Conservation (phyloP, 2,888 invertebrate species). For the Eurytoma adleriae region DNA sequence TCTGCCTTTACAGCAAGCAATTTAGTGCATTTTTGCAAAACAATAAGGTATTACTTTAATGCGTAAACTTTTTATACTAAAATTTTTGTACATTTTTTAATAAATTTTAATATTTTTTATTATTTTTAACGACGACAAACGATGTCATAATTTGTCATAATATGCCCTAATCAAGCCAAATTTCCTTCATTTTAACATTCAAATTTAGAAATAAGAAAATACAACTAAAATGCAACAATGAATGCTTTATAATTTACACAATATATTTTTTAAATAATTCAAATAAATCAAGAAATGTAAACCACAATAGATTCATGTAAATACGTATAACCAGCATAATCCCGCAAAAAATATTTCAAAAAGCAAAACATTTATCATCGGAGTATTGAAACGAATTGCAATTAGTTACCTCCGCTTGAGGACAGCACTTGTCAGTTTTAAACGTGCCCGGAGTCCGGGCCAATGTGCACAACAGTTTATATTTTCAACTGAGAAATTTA, state of each 20-base stretch:
- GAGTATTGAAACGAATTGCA: constrained; percentile 6
- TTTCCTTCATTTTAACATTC: no score
- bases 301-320: no score
- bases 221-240: no score
- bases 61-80: constrained; percentile 16
- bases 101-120: constrained; percentile 29
- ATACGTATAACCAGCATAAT: no score
- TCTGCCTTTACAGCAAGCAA: background rate
- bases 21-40: background rate
- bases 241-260: no score
- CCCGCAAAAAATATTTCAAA: background rate
- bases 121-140: no score
- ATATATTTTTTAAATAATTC: no score
- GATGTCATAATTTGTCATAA: no score
- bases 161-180: no score
- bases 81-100: constrained; percentile 33
- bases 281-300: no score
- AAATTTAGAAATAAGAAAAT: no score
- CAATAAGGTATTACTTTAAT: constrained; percentile 21
- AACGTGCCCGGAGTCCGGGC: background rate
- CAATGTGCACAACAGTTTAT: background rate
- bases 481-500: background rate
- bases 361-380: constrained; percentile 11
- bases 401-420: constrained; percentile 16
- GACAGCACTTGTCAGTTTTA: background rate